A percentile compares a stretch with the other conserved stretches of the same genome.
phyloP scores from a whole-genome alignment of 2,113 vertebrate genomes.

The Nicator chloris region DNA sequence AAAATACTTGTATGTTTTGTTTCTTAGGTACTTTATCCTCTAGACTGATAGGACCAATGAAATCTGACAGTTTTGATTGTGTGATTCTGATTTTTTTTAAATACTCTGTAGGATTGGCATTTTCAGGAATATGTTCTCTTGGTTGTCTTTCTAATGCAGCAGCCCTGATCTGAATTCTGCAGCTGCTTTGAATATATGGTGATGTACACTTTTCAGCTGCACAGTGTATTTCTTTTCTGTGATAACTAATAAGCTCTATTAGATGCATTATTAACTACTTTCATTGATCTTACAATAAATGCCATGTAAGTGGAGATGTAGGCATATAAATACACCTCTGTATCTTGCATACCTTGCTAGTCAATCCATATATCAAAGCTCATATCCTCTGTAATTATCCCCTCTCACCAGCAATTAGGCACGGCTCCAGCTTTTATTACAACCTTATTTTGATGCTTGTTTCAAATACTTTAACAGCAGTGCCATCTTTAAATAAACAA shows the following conservation, averaged over 20 bases:
- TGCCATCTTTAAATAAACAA: conserved; percentile 22
- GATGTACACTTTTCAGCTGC: background rate
- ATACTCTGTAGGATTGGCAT: background rate
- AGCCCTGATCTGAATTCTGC: background rate
- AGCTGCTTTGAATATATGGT: background rate
- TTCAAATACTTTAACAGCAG: background rate
- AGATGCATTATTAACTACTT: conserved; percentile 17
- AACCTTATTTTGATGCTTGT: background rate
- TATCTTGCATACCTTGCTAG: background rate
- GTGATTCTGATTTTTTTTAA: background rate
- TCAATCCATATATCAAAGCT: conserved; percentile 1
- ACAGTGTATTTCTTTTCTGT: background rate
- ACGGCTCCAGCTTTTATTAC: background rate
- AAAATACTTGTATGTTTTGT: background rate
- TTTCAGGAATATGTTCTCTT: background rate
- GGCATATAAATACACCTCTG: background rate
- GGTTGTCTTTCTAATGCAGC: background rate
- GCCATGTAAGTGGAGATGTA: background rate
- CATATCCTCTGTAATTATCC: conserved; percentile 14
- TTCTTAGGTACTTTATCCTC: background rate
- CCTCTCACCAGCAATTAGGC: conserved; percentile 6
- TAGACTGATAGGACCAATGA: background rate
- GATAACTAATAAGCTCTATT: background rate
- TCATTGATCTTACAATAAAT: conserved; percentile 11
- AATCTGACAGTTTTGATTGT: background rate